Evolutionary conservation across 2,113 vertebrate species (phyloP), one percentile per base, ranked within the genome.

Genomic region (Heterocephalus glaber): DNA sequence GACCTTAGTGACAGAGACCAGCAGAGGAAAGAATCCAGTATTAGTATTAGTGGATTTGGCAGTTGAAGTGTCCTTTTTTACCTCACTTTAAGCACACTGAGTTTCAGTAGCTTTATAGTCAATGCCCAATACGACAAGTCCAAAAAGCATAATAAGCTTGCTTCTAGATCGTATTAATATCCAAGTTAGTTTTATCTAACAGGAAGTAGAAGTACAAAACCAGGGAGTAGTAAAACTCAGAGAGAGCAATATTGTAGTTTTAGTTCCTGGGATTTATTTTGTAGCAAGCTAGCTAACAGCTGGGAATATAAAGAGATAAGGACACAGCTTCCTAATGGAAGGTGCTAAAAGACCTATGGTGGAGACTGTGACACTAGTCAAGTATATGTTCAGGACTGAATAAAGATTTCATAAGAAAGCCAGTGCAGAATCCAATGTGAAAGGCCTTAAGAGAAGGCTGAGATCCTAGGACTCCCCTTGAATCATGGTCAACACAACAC

Each of bases 261-360:
- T 68, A 66, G 19, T 30, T 70, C 76, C 61, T 80, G 38, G n/a
- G 9, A 38, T 87, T 92, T 90, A 65, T 83, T 91, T 93, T 88
- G 41, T 41, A 79, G 35, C 28, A 90, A 81, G 82, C 30, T 65
- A 63, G 12, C 38, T n/a, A 76, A 30, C 33, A 89, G n/a, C 44
- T 92, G 72, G 13, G 19, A 81, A 24, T 22, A 52, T n/a, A 74
- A 74, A 47, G 49, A 74, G 52, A 94, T 0, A 49, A 26, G 35
- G 47, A 3, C 17, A 61, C 41, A 54, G 13, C 22, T 92, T 86
- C 16, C 56, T 85, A 38, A 76, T 19, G 4, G 22, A 77, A 33
- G 72, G 44, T 56, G 19, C 24, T 83, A 17, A 52, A 86, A 82
- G 41, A 52, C 10, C 20, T 28, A 28, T 10, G 35, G n/a, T 87